Evolutionary conservation across 2,797 vertebrate species (phyloP), one percentile per base, ranked within the genome.

Genomic region (Denticeps clupeoides): DNA sequence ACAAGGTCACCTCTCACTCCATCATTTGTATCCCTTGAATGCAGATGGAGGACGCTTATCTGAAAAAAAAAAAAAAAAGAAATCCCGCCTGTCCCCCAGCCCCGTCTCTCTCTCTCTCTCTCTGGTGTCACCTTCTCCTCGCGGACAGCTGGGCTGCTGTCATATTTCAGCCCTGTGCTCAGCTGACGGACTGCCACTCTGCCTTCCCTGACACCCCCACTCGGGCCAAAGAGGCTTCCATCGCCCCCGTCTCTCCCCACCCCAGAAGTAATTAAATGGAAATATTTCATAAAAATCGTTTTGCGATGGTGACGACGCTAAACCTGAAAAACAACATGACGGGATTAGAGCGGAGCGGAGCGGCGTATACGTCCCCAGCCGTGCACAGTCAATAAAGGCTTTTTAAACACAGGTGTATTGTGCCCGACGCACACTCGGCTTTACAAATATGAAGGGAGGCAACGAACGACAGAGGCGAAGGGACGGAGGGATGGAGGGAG

Each of bases 1-100:
- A 73, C 63, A 64, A 63, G 68, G 71, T 77, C 67, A 72, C 63
- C 60, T 40, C 24, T n/a, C 37, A 55, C 47, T 47, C 35, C 45
- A 27, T 56, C 45, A 43, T 25, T 51, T 49, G 28, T 40, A 45
- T n/a, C 48, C 51, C 43, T 23, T 45, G 45, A 21, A 31, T 53
- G 41, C 16, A 28, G 18, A 47, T 21, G 33, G 24, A 38, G 10
- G 35, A 15, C 37, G 16, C 22, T 38, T 44, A 53, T 45, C 21
- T 8, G 49, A n/a, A 9, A 8, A 53, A 44, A n/a, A n/a, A n/a
- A n/a, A n/a, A n/a, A n/a, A n/a, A n/a, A n/a, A n/a, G n/a, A n/a
- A n/a, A n/a, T n/a, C n/a, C n/a, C 52, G 40, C 63, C 58, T 59
- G 56, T 53, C 45, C 28, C 60, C 51, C 41, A 55, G 47, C 32